Evolutionary conservation across 2,888 invertebrate genomes (phyloP), one percentile per base, ranked within the genome.

Genomic region (Netelia virgata): DNA sequence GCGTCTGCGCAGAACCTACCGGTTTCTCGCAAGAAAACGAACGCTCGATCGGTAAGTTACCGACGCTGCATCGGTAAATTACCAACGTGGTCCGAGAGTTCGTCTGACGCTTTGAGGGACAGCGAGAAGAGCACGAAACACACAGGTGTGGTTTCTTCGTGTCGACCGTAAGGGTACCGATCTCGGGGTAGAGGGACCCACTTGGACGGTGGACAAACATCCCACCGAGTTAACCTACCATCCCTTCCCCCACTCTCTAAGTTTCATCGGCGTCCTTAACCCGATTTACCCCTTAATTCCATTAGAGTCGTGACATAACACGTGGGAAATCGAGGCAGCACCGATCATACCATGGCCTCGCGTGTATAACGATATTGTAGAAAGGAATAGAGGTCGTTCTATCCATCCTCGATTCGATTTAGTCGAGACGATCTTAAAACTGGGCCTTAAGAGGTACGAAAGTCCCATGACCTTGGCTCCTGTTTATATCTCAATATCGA

Each of bases 241-340:
- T 74, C 61, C 78, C 68, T 75, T 76, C 57, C 79, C 86, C 86
- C 75, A 66, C 36, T 36, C 83, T 64, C 70, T 23, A 70, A 57
- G 57, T 53, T 36, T 23, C 72, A 79, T 72, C 79, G 57, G 73
- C 84, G 80, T 83, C 83, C 86, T 72, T 82, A 80, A 76, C 83
- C 84, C 79, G 82, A 69, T 79, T 81, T 63, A 20, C 66, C 63
- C 83, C 82, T 80, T 84, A 82, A 82, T 84, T 84, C 78, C 84
- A 84, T 84, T 84, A 84, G 70, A 80, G 82, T 84, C 78, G 70
- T 66, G 78, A 88, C 86, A 87, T 87, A 89, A 88, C 88, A 88
- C 87, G 86, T 86, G 85, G 85, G 86, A 88, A 90, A 90, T 90
- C 87, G 85, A 85, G 77, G 74, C 61, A 74, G 84, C 86, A 68